Evolutionary conservation across 1,140 invertebrate genomes (phyloP), one percentile per base, ranked within the genome.

Genomic region (Drosophila subobscura): DNA sequence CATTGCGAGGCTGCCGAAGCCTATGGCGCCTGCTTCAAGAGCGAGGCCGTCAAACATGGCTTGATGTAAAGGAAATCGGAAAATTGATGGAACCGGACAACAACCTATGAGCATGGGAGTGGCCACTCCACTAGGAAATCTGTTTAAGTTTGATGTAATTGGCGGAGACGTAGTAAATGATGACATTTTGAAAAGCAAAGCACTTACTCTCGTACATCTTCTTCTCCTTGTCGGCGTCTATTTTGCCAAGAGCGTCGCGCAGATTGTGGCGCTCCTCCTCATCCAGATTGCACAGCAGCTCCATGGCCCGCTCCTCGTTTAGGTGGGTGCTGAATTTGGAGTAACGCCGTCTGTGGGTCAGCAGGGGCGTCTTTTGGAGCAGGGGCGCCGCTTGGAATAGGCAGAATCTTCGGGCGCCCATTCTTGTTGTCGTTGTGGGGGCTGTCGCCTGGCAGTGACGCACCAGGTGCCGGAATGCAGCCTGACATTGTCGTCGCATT

Each of bases 1-100:
- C 79, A 91, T 8, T 90, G 86, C 40, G 81, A 78, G 25, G 81
- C 77, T 7, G 72, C 77, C n/a, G 72, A 84, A 20, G 6, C 22
- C 2, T 83, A 88, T 47, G 60, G 72, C 8, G n/a, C 33, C 3
- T 90, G 88, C 46, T 81, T 90, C 52, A 71, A 71, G 16, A 40
- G 33, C 2, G 61, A 76, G 53, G 71, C 64, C 29, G 20, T 23
- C 2, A 57, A 64, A 14, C 75, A 29, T 33, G 79, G 89, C 5
- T 44, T 89, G 0, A 61, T 83, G 29, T 83, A 68, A 49, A 25
- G 40, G 41, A 25, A 44, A 25, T 14, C 8, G 29, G 40, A 20
- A 22, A 8, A 3, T 4, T 33, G 10, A 37, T 12, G 0, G 16
- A 53, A 41, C 23, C 41, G 33, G n/a, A 60, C 23, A 27, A 25